These are phyloP conservation scores for Labeo calbasu DNA, from an alignment of 2,797 vertebrate genomes.

Conservation along the genomic window DNA sequence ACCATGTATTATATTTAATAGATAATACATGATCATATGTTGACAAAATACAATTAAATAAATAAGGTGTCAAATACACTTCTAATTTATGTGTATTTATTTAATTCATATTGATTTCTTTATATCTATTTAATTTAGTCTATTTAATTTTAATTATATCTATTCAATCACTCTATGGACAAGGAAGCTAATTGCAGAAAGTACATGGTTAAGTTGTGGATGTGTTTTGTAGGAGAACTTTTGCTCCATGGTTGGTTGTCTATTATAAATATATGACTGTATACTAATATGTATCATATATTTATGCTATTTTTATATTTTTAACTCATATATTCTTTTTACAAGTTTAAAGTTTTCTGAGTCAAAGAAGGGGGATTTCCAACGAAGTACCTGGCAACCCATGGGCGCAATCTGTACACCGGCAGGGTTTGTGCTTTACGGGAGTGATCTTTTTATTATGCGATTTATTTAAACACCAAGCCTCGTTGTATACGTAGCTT, in stretches of 20 bases:
- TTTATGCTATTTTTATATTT: background rate
- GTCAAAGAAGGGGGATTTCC: background rate
- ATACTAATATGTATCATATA: background rate
- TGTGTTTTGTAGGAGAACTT: no score
- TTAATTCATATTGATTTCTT: background rate
- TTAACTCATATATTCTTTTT: background rate
- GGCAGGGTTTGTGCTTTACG: slow-evolving; percentile 55
- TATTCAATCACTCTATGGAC: background rate
- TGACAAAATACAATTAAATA: background rate
- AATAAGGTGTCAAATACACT: background rate
- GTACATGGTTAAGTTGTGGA: background rate
- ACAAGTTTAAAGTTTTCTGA: background rate
- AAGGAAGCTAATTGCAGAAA: background rate
- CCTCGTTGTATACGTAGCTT: background rate
- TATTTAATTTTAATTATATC: no score
- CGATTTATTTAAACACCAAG: slow-evolving; percentile 37
- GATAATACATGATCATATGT: background rate
- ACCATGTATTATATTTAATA: no score
- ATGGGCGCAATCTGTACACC: slow-evolving; percentile 74
- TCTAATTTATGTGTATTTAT: background rate
- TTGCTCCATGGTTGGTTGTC: background rate
- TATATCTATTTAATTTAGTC: background rate
- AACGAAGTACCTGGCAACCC: slow-evolving; percentile 74
- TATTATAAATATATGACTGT: background rate
- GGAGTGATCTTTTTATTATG: slow-evolving; percentile 21